Base-by-base conservation (phyloP, 1,140 invertebrate species). In the Lutraria rhynchaena region DNA sequence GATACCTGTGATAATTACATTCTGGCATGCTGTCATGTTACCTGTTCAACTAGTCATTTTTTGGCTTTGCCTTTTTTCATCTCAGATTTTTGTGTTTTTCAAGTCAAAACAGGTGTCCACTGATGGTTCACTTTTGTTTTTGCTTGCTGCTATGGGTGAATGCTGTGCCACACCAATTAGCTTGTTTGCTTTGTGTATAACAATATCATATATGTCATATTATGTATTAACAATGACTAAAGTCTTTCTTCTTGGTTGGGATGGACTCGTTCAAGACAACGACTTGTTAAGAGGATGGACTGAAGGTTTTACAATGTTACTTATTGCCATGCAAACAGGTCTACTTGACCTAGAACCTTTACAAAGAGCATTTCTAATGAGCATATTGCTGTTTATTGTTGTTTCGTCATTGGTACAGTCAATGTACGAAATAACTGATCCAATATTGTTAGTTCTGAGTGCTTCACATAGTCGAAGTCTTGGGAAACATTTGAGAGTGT, bases 401-500 rank as follows among this genome's bases (percentile, higher is more conserved):
- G 87, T 81, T 9, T 94, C 94, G 1, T 94, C 94, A 4, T 88
- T 95, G 17, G 91, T 94, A 24, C 94, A 94, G 86, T 94, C 93
- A 19, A 93, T 94, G 89, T 93, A 93, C 82, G 94, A 95, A 88
- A 92, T 95, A 33, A 91, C 93, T 3, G 94, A 94, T 85, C 94
- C 94, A 7, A 90, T 94, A 35, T 86, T 95, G 44, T 85, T 94
- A 29, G 87, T 93, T 19, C 87, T 95, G 1, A 93, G 93, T 84
- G 90, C 90, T 17, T 90, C 89, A 17, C 89, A 91, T 57, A 90
- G 89, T 81, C 85, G 81, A 35, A 92, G 97, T 96, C 0, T 97
- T 95, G 19, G 95, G 95, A 87, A 98, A 97, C 93, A 97, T 96
- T 1, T 95, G 95, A 31, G 93, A 90, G 97, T 97, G 0, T 92